phyloP scores from a whole-genome alignment of 2,797 vertebrate genomes.

The Cercopithecus petaurista region DNA sequence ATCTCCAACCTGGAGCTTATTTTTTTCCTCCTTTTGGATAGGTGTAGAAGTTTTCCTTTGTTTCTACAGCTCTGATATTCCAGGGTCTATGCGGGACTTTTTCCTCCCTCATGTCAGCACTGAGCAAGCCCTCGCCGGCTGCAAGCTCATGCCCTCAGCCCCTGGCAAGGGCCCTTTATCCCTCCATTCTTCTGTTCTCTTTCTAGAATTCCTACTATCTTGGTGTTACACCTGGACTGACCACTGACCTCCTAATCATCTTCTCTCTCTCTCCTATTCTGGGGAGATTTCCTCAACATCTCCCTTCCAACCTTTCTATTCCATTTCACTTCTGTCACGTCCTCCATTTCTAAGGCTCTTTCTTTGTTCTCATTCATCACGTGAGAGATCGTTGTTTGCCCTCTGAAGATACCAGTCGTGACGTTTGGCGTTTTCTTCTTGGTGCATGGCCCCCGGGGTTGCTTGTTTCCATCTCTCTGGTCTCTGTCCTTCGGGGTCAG shows the following conservation, averaged over 20 bases:
- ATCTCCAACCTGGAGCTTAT: not conserved
- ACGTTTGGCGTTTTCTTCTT: not conserved
- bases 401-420: too few species aligned
- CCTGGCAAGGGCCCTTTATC: not conserved
- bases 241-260: not conserved
- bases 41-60: not conserved
- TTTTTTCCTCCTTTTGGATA: not conserved
- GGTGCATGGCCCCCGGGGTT: rapidly evolving
- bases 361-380: not conserved
- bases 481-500: not conserved
- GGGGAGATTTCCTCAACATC: not conserved
- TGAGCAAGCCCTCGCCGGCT: too few species aligned
- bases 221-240: not conserved
- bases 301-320: not conserved
- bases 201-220: not conserved
- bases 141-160: not conserved
- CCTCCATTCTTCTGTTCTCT: not conserved
- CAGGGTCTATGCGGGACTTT: not conserved
- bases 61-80: not conserved
- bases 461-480: not conserved
- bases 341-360: not conserved
- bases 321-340: not conserved
- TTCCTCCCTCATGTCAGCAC: not conserved
- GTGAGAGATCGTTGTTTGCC: not conserved
- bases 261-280: not conserved